Conservation (phyloP, 1,140 invertebrate genomes). For the Micrasema minimum region DNA sequence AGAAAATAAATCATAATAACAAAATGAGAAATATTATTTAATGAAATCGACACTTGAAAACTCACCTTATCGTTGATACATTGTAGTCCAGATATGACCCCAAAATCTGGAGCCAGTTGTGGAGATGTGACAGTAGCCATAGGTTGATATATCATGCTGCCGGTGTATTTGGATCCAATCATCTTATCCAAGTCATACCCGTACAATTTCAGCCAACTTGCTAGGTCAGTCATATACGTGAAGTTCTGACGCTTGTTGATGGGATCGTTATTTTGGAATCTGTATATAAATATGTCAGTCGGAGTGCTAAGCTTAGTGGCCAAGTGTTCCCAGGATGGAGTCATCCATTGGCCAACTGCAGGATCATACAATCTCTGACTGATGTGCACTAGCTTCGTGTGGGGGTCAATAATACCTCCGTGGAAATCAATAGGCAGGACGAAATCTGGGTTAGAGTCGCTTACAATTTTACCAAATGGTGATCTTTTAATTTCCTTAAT, state of each 20-base stretch:
- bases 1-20: slow-evolving; percentile 3
- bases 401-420: slow-evolving; percentile 85
- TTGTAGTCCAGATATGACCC: slow-evolving; percentile 87
- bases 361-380: slow-evolving; percentile 91
- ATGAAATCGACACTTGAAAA: slow-evolving; percentile 1
- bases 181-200: slow-evolving; percentile 89
- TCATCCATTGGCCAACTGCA: slow-evolving; percentile 93
- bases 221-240: slow-evolving; percentile 85
- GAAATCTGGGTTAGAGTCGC: slow-evolving; percentile 92
- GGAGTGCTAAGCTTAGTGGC: slow-evolving; percentile 83
- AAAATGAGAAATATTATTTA: not conserved
- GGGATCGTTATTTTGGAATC: slow-evolving; percentile 92
- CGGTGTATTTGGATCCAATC: slow-evolving; percentile 83
- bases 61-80: slow-evolving; percentile 84
- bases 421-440: slow-evolving; percentile 94
- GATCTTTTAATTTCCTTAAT: slow-evolving; percentile 92
- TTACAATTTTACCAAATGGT: slow-evolving; percentile 89
- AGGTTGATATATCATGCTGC: slow-evolving; percentile 80
- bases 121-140: slow-evolving; percentile 80
- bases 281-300: slow-evolving; percentile 90
- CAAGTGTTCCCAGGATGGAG: slow-evolving; percentile 89
- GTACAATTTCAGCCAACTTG: slow-evolving; percentile 87
- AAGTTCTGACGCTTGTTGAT: slow-evolving; percentile 82
- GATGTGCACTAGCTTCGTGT: slow-evolving; percentile 87
- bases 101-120: slow-evolving; percentile 83